Evolutionary conservation across 2,113 vertebrate species (phyloP).

Genomic region (Scytalopus superciliaris): DNA sequence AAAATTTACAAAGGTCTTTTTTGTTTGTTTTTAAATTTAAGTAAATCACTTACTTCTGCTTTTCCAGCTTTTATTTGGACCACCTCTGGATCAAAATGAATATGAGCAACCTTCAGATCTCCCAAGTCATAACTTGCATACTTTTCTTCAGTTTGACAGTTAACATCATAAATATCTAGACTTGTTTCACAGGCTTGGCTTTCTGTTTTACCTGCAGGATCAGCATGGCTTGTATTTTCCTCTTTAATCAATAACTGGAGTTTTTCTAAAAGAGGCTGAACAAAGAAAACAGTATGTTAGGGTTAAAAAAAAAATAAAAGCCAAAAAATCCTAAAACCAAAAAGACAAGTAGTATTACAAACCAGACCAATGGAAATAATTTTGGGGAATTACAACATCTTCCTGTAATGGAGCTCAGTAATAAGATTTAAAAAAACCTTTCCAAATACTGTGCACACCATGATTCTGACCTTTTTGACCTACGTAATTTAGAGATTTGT

Average conservation of each 20-base stretch:
- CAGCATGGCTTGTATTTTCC: constrained; percentile 36
- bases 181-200: constrained; percentile 35
- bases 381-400: constrained; percentile 14
- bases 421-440: neutral
- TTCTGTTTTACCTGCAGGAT: constrained; percentile 70
- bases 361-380: neutral
- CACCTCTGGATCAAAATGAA: constrained; percentile 82
- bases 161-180: constrained; percentile 41
- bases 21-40: neutral
- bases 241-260: constrained; percentile 79
- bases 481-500: constrained; percentile 13
- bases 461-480: neutral
- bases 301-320: neutral
- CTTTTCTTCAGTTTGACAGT: constrained; percentile 68
- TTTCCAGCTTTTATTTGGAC: constrained; percentile 96
- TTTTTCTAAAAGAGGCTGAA: constrained; percentile 85
- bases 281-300: constrained; percentile 23
- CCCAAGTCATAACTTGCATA: constrained; percentile 57
- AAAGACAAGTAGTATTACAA: neutral
- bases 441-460: neutral
- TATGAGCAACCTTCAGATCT: constrained; percentile 68
- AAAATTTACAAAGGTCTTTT: constrained; percentile 44
- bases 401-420: neutral
- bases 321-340: neutral
- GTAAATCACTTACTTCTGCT: constrained; percentile 86